Evolutionary conservation across 2,888 invertebrate genomes (phyloP), one percentile per base, ranked within the genome.

Genomic region (Yponomeuta malinellus): DNA sequence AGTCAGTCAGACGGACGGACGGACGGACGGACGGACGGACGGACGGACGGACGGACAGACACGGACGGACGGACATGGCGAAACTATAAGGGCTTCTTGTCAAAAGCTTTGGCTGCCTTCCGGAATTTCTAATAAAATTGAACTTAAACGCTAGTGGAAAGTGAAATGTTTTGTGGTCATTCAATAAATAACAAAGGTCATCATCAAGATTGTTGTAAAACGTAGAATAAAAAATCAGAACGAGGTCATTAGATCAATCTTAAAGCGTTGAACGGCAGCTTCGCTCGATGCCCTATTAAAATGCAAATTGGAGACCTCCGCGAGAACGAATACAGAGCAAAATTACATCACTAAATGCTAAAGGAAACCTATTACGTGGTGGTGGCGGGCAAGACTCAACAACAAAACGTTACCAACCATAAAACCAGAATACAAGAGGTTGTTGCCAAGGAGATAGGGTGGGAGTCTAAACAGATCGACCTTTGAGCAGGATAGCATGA

Each of bases 241-340:
- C 52, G 15, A 59, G 52, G 52, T 15, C 52, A 59, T 59, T 59
- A 59, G 52, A 59, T 0, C 52, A 12, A 15, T 59, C 12, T 59
- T 15, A 59, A 59, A 59, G 4, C 12, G 52, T 59, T 12, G 52
- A 59, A 59, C 52, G 52, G 52, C 52, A 15, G 52, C 52, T 59
- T 59, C 52, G 52, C 52, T 59, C 52, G 52, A 59, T 59, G 52
- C 52, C 15, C 52, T 59, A 59, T 59, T 59, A 59, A 59, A 59
- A 59, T 59, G 52, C 52, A 59, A 59, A 59, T 59, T 12, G 12
- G 52, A 59, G 52, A 59, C 52, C 52, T 59, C 52, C 12, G 52
- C 52, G 52, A 59, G 15, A 59, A 59, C 52, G 52, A 59, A 59
- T 59, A 59, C 15, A 59, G 52, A 59, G 52, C 52, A 59, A 59